Conservation (phyloP, 92 coral and sea anemone genomes). For the Umimayanthus chanpuru region DNA sequence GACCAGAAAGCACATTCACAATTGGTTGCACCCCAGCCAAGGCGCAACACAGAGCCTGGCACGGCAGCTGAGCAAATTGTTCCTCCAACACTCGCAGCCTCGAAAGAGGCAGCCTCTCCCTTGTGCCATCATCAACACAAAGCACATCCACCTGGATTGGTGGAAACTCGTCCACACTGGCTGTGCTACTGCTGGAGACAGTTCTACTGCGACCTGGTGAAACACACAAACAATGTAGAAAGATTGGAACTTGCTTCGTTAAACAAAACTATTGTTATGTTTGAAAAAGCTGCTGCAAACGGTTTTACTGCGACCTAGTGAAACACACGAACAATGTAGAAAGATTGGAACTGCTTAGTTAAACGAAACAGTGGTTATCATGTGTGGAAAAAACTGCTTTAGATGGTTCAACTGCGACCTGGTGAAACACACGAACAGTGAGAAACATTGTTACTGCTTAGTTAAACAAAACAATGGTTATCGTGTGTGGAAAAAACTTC, state of each 20-base stretch:
- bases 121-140: constrained; percentile 94
- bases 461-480: no score
- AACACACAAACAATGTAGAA: no score
- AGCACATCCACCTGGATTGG: constrained; percentile 64
- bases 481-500: no score
- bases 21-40: constrained; percentile 80
- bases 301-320: background rate
- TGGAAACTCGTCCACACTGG: constrained; percentile 35
- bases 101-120: constrained; percentile 80
- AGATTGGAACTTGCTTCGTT: no score
- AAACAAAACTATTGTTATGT: no score
- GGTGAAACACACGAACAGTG: background rate
- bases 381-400: background rate
- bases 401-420: constrained; percentile 7
- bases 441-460: no score
- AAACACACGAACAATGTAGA: no score
- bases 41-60: constrained; percentile 92
- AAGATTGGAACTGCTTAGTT: no score
- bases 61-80: constrained; percentile 75
- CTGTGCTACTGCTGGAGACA: constrained; percentile 45
- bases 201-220: constrained; percentile 10
- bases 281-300: constrained; percentile 9
- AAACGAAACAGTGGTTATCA: no score
- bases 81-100: constrained; percentile 80
- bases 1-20: background rate